Base-by-base conservation (phyloP, 1,140 invertebrate genomes). In the Ruditapes philippinarum region DNA sequence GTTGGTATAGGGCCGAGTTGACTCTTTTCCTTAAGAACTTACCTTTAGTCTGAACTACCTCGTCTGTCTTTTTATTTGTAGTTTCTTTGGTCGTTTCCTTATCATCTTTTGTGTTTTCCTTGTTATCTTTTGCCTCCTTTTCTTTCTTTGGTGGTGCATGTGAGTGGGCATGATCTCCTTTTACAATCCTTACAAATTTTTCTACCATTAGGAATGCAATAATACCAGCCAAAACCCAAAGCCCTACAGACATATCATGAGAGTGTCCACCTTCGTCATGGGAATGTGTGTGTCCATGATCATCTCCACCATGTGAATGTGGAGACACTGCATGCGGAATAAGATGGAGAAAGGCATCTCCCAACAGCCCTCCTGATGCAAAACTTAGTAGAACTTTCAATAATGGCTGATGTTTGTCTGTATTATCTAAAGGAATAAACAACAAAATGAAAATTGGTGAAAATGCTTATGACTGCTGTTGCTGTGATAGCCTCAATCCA, bases 321-420 rank as follows among this genome's bases (percentile, higher is more conserved):
- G 97, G 97, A 54, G 97, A 96, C 1, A 99, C 96, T 25, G 99
- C 98, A 96, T 99, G 99, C 49, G 99, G 99, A 94, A 99, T 99
- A 36, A 99, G 96, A 96, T 99, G 99, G 1, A 99, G 96, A 96
- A 99, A 99, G 7, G 99, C 98, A 97, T 99, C 99, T 12, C 99
- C 99, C 1, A 99, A 96, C 17, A 99, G 96, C 88, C 99, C 98
- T 73, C 99, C 99, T 9, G 98, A 99, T 11, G 98, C 99, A 96
- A 99, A 99, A 86, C 98, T 98, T 25, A 99, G 96, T 22, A 99
- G 96, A 54, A 99, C 97, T 96, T 99, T 99, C 17, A 99, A 95
- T 33, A 98, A 95, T 0, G 98, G 97, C 94, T 92, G 89, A 87
- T 98, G 97, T 93, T 98, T 97, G 73, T 94, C 90, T 17, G 94